Evolutionary conservation across 2,113 vertebrate genomes (phyloP).

Genomic region (Telmatochromis sp.): DNA sequence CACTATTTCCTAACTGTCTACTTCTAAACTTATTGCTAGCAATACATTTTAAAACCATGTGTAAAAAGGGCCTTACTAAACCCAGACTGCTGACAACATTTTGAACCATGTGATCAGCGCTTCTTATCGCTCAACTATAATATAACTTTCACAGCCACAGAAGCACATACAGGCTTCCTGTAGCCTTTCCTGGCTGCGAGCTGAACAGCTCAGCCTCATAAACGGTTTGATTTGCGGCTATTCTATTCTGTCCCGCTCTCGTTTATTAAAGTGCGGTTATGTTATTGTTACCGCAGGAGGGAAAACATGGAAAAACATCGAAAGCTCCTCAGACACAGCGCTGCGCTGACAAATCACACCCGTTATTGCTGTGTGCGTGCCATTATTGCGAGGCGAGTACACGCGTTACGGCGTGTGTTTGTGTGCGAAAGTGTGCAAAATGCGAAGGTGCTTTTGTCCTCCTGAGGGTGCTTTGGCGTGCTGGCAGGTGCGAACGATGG

Average conservation of each 20-base stretch:
- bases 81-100: background rate
- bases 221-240: slow-evolving; percentile 57
- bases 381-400: slow-evolving; percentile 35
- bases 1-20: background rate
- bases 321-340: slow-evolving; percentile 53
- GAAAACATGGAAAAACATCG: slow-evolving; percentile 49
- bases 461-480: slow-evolving; percentile 44
- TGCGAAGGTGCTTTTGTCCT: slow-evolving; percentile 16
- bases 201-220: slow-evolving; percentile 43
- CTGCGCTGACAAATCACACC: slow-evolving; percentile 57
- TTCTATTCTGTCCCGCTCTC: slow-evolving; percentile 47
- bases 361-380: slow-evolving; percentile 43
- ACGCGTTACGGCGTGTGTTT: background rate
- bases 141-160: background rate
- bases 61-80: background rate
- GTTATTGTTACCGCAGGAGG: slow-evolving; percentile 57
- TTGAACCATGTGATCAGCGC: background rate
- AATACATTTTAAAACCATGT: background rate
- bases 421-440: slow-evolving; percentile 24
- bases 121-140: background rate
- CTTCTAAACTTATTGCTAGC: background rate
- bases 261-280: slow-evolving; percentile 61
- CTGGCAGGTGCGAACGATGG: slow-evolving; percentile 52
- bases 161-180: background rate
- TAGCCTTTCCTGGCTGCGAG: slow-evolving; percentile 17